Conservation (phyloP, 2,888 invertebrate species). For the Drosophila infuscata region DNA sequence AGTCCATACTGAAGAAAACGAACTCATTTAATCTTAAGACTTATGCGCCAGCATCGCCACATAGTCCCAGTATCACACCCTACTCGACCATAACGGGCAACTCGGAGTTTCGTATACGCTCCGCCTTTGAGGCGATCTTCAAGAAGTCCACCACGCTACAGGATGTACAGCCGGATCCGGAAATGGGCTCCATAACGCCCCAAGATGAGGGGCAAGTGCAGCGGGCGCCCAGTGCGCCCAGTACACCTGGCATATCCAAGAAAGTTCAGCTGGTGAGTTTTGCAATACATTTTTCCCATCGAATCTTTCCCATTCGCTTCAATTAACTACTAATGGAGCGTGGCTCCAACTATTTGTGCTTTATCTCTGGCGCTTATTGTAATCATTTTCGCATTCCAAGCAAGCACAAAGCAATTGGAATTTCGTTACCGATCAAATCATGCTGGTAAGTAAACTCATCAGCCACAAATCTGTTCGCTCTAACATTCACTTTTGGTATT, state of each 20-base stretch:
- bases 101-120: constrained; percentile 93
- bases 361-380: constrained; percentile 26
- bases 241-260: constrained; percentile 91
- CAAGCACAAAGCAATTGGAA: constrained; percentile 79
- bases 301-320: not conserved
- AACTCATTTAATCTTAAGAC: constrained; percentile 93
- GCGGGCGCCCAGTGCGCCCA: constrained; percentile 85
- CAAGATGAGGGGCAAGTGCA: constrained; percentile 72
- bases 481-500: constrained; percentile 16
- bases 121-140: constrained; percentile 96
- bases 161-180: constrained; percentile 91
- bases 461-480: not conserved
- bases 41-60: constrained; percentile 87
- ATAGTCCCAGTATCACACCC: constrained; percentile 87
- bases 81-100: constrained; percentile 96
- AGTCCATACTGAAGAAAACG: constrained; percentile 97
- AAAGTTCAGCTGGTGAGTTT: constrained; percentile 93
- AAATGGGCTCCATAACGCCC: constrained; percentile 86
- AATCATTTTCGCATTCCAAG: constrained; percentile 54
- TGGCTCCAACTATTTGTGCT: constrained; percentile 13
- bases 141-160: constrained; percentile 94
- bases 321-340: constrained; percentile 29
- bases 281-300: not conserved
- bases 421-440: constrained; percentile 77
- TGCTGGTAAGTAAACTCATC: constrained; percentile 63